Evolutionary conservation across 1,140 invertebrate genomes (phyloP), one percentile per base, ranked within the genome.

Genomic region (Aphidius gifuensis): DNA sequence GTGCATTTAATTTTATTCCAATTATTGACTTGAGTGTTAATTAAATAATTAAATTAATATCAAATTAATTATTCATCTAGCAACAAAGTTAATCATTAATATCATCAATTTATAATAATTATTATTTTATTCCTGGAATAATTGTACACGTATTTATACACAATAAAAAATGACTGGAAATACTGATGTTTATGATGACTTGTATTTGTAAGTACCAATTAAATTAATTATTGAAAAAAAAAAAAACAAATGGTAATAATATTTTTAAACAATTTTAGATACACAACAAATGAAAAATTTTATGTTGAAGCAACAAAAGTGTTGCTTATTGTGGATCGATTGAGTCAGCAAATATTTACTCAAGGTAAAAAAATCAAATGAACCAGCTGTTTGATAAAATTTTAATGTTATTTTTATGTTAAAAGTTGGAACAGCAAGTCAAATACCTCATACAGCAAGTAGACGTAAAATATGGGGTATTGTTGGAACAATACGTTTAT

Each of bases 391-490:
- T 16, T 16, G 16, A 53, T 39, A 39, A 53, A 7, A 38, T n/a
- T 0, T 9, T 9, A 38, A 7, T 8, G 3, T 4, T 53, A 53
- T 53, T 53, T n/a, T 7, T 55, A 9, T 39, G 9, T 58, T 39
- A 21, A 61, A 47, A 21, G 85, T 69, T 62, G 84, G 85, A 65
- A 77, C 72, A 32, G 72, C 80, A 56, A 82, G 81, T 65, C 82
- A 86, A 71, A 87, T 90, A 68, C 85, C 86, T 61, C 76, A 85
- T 32, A 83, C 83, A 45, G 86, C 85, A 47, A 84, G 83, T 60
- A 85, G 86, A 61, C 86, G 87, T 64, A 85, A 87, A 64, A 92
- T 98, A 65, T 94, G 90, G 84, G 96, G 96, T 4, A 86, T 99
- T 54, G 77, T 98, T 21, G 96, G 96, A 11, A 89, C 89, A 46